Base-by-base conservation (phyloP, 2,888 invertebrate species). In the Drosophila nigritarsus region DNA sequence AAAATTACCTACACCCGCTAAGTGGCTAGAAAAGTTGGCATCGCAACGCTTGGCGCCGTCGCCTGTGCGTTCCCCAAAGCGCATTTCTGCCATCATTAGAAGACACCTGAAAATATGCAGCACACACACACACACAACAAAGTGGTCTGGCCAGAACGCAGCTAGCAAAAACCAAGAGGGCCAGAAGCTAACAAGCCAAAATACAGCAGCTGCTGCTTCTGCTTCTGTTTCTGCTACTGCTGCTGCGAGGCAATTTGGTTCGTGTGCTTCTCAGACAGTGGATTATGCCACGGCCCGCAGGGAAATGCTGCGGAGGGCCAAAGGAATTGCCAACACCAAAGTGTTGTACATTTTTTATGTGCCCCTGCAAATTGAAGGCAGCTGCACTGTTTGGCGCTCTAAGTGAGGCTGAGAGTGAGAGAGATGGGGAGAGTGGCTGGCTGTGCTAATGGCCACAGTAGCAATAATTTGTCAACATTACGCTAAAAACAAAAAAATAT, bases 1-100 rank as follows among this genome's bases (percentile, higher is more conserved):
- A 71, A 89, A 87, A 86, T 87, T 87, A 85, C 74, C 73, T 75
- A 73, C 82, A 80, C 82, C 75, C 72, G 66, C 85, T 80, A 80
- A 78, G 75, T 80, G 71, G 58, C 71, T 74, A 56, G 58, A 70
- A 75, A 82, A 75, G 67, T 78, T 75, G 36, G 48, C 49, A 56
- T 32, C 40, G 54, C 66, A 51, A 49, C 49, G 67, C 45, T 18
- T 30, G 8, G 27, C 27, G 53, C 27, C 56, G 56, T 40, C 40
- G 45, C 36, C 51, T 73, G 54, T 60, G 73, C 58, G 62, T 63
- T 80, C 45, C 67, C 75, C 66, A 61, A 71, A 80, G 85, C 76
- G 74, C 87, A 89, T 84, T 87, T 83, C 73, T 78, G 76, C 78
- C 82, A 76, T 86, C 88, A 86, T 82, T 86, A 85, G 86, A 81